Base-by-base conservation (phyloP, 2,888 invertebrate species). In the Atrina japonica region DNA sequence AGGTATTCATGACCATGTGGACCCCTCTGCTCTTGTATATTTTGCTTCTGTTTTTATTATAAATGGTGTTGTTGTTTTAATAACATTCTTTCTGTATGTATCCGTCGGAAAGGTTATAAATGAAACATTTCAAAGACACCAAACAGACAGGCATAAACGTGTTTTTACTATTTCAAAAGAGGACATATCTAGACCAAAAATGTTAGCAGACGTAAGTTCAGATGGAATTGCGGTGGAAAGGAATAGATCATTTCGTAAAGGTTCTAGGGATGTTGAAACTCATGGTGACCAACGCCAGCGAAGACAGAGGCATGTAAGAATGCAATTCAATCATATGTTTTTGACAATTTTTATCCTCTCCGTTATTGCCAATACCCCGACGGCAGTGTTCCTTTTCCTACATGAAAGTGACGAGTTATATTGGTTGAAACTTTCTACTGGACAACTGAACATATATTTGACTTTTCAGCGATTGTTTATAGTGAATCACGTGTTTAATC, bases 251-350 rank as follows among this genome's bases (percentile, higher is more conserved):
- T 11, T 27, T 29, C 16, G 53, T 16, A 53, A n/a, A 53, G 53
- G 40, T 11, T 56, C 40, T 16, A 40, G 21, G 6, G 21, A 21
- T n/a, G 14, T 14, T 11, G 29, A 14, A 5, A 30, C 18, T 21
- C 5, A 3, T 2, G 1, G 18, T 6, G 9, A 40, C 9, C 23
- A 30, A 23, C 35, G 11, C 16, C 40, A 35, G 2, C 14, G 40
- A 18, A n/a, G 35, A 21, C 40, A 61, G 5, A 61, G 50, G 29
- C 49, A 30, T 18, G 47, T 49, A 29, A 25, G 61, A 61, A 21
- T 61, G 35, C 45, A 61, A 21, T 61, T 61, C 23, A 49, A 61
- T 47, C 18, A 47, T n/a, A 61, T 61, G 61, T 61, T 61, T 30
- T 45, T 61, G 27, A 61, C 49, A 18, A 61, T 61, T 30, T 61